These are phyloP conservation scores for Lepidurus arcticus DNA, from an alignment of 1,140 invertebrate species.

Conservation along the genomic window DNA sequence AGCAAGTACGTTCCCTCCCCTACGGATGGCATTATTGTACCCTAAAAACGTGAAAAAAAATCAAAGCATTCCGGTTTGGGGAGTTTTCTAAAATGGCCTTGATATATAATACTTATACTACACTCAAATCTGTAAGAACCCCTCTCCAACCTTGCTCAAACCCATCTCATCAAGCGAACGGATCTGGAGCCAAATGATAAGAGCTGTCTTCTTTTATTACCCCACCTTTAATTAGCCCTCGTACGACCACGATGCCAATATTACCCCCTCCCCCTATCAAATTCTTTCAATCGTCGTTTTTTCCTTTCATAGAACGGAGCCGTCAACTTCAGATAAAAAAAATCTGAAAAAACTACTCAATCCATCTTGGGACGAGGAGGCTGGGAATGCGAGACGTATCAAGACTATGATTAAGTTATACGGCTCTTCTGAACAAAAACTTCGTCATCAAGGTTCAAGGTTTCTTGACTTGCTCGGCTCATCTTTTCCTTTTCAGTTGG, in stretches of 20 bases:
- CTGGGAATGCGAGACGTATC: background rate
- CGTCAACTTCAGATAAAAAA: too few species aligned
- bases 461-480: background rate
- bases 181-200: conserved; percentile 11
- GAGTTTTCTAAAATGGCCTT: background rate
- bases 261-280: background rate
- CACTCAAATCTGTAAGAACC: too few species aligned
- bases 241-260: background rate
- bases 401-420: background rate
- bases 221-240: conserved; percentile 4
- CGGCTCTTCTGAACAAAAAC: background rate
- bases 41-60: background rate
- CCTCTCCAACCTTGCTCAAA: background rate
- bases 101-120: background rate
- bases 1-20: background rate
- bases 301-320: too few species aligned
- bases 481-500: background rate
- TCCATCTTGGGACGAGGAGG: background rate
- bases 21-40: background rate
- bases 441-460: background rate
- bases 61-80: background rate
- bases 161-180: background rate
- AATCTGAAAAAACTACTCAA: background rate
- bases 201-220: background rate
- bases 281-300: background rate